Evolutionary conservation across 2,888 invertebrate genomes (phyloP).

Genomic region (Proisotoma minuta): DNA sequence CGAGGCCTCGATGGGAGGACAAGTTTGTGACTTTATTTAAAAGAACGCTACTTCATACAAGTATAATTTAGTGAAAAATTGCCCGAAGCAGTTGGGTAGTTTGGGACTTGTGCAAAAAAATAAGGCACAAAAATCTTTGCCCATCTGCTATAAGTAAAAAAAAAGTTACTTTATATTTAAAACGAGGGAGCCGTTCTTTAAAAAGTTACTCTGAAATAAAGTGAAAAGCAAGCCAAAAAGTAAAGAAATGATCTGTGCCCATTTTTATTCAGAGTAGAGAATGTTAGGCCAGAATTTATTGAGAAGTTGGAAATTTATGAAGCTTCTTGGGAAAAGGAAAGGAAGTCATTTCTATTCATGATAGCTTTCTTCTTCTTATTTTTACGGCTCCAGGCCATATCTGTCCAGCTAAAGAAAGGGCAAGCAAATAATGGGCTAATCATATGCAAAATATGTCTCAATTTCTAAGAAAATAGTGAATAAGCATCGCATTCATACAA

Average conservation of each 20-base stretch:
- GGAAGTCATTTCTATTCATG: slow-evolving; percentile 42
- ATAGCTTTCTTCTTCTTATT: slow-evolving; percentile 14
- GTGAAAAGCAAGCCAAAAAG: background rate
- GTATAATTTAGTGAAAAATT: background rate
- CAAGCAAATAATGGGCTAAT: too few species aligned
- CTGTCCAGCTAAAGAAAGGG: too few species aligned
- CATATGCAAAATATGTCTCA: too few species aligned
- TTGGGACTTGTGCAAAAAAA: background rate
- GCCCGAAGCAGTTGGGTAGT: background rate
- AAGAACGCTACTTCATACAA: background rate
- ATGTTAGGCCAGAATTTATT: slow-evolving; percentile 32
- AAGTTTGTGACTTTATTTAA: too few species aligned
- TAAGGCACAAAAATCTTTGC: background rate
- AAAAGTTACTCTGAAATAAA: too few species aligned
- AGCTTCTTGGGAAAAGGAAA: slow-evolving; percentile 22
- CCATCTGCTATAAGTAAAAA: background rate
- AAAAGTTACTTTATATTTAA: background rate
- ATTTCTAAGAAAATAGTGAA: too few species aligned
- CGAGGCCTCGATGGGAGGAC: too few species aligned
- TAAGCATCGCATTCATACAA: too few species aligned
- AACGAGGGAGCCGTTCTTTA: background rate
- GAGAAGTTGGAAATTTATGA: slow-evolving; percentile 35
- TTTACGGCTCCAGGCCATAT: slow-evolving; percentile 1
- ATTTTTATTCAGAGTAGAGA: background rate
- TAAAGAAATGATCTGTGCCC: background rate